Conservation (phyloP, 1,140 invertebrate species). For the Trichonephila clavata region DNA sequence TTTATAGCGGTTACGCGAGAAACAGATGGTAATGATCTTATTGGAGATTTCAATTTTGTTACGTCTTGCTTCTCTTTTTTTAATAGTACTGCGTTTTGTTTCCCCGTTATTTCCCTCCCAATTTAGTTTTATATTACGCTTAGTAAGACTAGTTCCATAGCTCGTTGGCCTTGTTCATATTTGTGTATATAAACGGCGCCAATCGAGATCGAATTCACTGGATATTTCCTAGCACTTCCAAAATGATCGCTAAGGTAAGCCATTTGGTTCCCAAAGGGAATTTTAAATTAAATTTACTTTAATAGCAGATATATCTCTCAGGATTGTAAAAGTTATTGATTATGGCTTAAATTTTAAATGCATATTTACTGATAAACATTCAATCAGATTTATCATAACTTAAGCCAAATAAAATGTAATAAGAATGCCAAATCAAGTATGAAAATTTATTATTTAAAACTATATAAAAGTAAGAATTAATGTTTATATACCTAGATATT, state of each 20-base stretch:
- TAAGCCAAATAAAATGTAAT: too few relatives aligned
- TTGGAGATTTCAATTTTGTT: constrained; percentile 14
- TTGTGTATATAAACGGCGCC: constrained; percentile 1
- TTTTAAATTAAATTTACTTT: neutral
- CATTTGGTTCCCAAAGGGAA: neutral
- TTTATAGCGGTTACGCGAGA: neutral
- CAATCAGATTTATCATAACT: too few relatives aligned
- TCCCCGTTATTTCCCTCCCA: neutral
- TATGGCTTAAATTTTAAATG: too few relatives aligned
- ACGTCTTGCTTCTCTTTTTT: neutral
- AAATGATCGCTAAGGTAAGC: constrained; percentile 52
- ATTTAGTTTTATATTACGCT: neutral
- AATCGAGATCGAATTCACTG: neutral
- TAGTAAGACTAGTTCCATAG: neutral
- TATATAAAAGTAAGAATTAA: too few relatives aligned
- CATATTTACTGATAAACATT: too few relatives aligned
- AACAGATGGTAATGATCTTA: constrained; percentile 6
- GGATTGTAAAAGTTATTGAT: too few relatives aligned
- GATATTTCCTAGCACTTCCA: neutral
- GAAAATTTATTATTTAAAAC: too few relatives aligned
- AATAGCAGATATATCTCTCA: too few relatives aligned
- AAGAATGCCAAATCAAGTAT: too few relatives aligned
- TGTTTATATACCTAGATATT: too few relatives aligned
- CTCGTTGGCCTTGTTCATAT: constrained; percentile 1
- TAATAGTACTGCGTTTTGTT: neutral